These are phyloP conservation scores for Campoletis sonorensis DNA, from an alignment of 1,140 invertebrate species.

Conservation along the genomic window DNA sequence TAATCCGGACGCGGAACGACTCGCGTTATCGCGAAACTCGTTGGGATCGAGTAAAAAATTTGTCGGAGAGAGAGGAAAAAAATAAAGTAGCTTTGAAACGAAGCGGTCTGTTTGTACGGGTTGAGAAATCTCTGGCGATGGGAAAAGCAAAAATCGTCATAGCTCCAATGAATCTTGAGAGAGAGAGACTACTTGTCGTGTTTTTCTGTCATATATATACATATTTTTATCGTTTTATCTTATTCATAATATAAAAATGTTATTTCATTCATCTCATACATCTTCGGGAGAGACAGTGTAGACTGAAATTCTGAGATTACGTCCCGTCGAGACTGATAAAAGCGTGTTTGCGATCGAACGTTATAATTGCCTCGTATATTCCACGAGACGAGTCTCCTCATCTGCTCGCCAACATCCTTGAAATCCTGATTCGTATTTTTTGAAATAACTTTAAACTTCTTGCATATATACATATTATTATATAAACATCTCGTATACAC, in stretches of 20 bases:
- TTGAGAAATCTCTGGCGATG: background rate
- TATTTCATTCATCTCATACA: background rate
- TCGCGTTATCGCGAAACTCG: background rate
- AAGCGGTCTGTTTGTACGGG: background rate
- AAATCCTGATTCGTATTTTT: conserved; percentile 17
- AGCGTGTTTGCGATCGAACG: conserved; percentile 4
- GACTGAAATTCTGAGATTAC: conserved; percentile 16
- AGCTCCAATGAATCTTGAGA: background rate
- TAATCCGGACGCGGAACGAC: background rate
- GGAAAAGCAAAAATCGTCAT: background rate
- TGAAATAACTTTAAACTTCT: background rate
- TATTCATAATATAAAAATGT: background rate
- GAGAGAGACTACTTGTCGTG: background rate
- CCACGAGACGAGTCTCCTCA: background rate
- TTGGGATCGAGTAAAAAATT: background rate
- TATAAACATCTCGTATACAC: background rate
- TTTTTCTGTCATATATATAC: background rate
- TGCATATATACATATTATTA: too few species aligned
- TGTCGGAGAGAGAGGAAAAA: background rate
- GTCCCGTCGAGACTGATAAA: conserved; percentile 19
- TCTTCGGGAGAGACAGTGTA: background rate
- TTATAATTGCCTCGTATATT: conserved; percentile 28
- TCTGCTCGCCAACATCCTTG: background rate
- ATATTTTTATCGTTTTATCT: background rate
- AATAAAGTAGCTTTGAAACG: background rate